A percentile compares a stretch with the other conserved stretches of the same genome.
Evolutionary conservation across 2,113 vertebrate genomes (phyloP).

Genomic region (Ailuropoda melanoleuca): DNA sequence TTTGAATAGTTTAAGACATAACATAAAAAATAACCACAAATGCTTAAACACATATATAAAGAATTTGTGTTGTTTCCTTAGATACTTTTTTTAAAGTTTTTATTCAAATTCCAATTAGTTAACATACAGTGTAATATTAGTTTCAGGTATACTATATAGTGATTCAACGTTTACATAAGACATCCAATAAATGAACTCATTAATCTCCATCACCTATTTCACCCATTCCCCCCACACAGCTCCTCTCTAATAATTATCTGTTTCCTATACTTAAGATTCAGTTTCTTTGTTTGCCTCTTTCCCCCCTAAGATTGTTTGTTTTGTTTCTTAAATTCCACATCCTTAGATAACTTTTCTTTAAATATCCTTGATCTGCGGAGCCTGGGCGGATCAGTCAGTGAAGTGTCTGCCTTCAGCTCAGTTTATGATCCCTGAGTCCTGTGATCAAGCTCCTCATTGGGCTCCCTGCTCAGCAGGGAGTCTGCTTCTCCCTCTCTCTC

Average conservation of each 20-base stretch:
- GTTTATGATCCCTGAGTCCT: background rate
- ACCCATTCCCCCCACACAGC: background rate
- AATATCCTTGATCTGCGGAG: background rate
- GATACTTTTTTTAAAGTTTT: background rate
- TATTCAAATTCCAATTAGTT: background rate
- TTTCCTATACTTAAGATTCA: background rate
- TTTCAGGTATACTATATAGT: background rate
- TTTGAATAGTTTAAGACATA: constrained; percentile 33
- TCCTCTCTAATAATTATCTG: background rate
- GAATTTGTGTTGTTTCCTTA: constrained; percentile 41
- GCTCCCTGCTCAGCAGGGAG: background rate
- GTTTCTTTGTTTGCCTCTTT: background rate
- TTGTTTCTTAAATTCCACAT: background rate
- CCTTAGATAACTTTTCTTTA: background rate
- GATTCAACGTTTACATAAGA: background rate
- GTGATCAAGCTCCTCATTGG: background rate
- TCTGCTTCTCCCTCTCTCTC: background rate
- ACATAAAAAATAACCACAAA: background rate
- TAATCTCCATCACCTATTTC: background rate
- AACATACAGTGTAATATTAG: background rate
- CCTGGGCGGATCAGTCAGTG: background rate
- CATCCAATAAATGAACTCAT: background rate
- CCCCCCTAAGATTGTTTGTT: background rate
- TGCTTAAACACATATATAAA: constrained; percentile 47
- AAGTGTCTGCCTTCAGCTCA: background rate